These are phyloP conservation scores for Bovichtus diacanthus DNA, from an alignment of 2,797 vertebrate species.

Conservation along the genomic window DNA sequence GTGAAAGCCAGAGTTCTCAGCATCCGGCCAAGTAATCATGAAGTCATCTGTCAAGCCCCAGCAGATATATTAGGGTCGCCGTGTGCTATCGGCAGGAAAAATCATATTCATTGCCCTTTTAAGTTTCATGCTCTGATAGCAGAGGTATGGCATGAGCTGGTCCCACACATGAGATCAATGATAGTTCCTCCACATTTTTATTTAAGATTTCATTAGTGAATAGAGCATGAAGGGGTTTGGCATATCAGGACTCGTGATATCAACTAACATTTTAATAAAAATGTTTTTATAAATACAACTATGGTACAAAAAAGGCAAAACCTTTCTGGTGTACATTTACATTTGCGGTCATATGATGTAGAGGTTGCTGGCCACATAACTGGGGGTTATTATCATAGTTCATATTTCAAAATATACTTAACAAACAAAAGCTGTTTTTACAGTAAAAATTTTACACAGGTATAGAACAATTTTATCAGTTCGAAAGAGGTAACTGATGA, in stretches of 20 bases:
- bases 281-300: background rate
- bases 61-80: conserved; percentile 37
- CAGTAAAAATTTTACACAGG: too few relatives aligned
- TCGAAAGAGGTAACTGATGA: too few relatives aligned
- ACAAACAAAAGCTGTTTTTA: too few relatives aligned
- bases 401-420: background rate
- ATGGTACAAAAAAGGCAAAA: background rate
- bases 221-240: background rate
- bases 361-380: background rate
- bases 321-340: background rate
- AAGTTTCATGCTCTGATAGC: conserved; percentile 25
- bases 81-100: conserved; percentile 28
- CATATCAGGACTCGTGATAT: background rate
- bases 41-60: conserved; percentile 31
- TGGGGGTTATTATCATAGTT: background rate
- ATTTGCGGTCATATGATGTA: background rate
- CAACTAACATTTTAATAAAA: background rate
- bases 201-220: conserved; percentile 11
- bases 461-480: too few relatives aligned
- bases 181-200: background rate
- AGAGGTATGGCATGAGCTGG: conserved; percentile 5
- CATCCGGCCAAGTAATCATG: conserved; percentile 34
- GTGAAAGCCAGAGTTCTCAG: conserved; percentile 11
- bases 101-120: conserved; percentile 29
- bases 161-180: background rate